Base-by-base conservation (phyloP, 2,797 vertebrate species). In the Euthynnus affinis region DNA sequence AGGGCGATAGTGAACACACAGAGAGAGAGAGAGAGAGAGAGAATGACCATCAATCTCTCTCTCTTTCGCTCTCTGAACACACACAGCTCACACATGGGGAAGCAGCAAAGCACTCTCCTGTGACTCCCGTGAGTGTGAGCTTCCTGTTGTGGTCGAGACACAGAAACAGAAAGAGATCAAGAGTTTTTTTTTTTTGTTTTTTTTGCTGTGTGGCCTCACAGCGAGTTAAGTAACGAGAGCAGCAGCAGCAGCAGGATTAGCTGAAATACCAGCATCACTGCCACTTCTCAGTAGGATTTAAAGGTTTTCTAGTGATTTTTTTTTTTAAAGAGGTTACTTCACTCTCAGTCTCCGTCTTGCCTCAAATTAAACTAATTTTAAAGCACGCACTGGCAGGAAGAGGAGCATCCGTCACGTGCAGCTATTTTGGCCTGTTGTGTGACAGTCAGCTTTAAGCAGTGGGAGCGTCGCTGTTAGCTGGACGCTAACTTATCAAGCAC, bases 91-190 rank as follows among this genome's bases (percentile, higher is more conserved):
- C 78, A 67, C 75, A 88, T 61, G 77, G 82, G 79, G 90, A 84
- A 84, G 83, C 82, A 56, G 81, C 75, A 13, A 68, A 84, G 81
- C 67, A 5, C 73, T 83, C 87, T 89, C 85, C 84, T 62, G 83
- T 85, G 90, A 88, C 79, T 85, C 71, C 80, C 40, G 75, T 80
- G 81, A 85, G 79, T 63, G 85, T 79, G 81, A 61, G 76, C 88
- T 93, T 93, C 91, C 89, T 90, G 90, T 91, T 90, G 85, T 86
- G 87, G 74, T 85, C 9, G 18, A 76, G 34, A 74, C 71, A 32
- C 56, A 37, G 62, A 64, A 15, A 56, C 71, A 74, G 74, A 83
- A 62, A 81, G 70, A 84, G 73, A 73, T 1, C 52, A 44, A 65
- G 71, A 23, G 27, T 82, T 78, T 85, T 65, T n/a, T n/a, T n/a